Evolutionary conservation across 2,113 vertebrate genomes (phyloP).

Genomic region (Strix aluco): DNA sequence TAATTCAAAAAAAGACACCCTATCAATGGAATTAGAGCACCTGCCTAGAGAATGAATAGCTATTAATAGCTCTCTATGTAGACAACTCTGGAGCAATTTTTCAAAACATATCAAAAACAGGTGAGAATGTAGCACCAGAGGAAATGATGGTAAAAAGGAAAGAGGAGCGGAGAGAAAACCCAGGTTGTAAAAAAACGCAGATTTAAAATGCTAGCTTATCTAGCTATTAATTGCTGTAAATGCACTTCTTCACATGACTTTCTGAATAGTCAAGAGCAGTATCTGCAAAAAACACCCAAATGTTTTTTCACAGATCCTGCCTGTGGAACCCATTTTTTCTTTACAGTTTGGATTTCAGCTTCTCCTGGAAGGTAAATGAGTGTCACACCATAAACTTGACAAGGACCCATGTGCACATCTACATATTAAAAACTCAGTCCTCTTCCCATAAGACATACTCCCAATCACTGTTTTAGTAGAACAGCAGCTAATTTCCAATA

Average conservation of each 20-base stretch:
- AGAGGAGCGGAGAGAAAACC: background rate
- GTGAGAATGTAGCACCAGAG: background rate
- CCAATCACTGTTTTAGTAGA: conserved; percentile 50
- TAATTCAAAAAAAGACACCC: background rate
- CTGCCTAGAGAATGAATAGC: background rate
- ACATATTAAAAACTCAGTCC: background rate
- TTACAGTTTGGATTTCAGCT: conserved; percentile 17
- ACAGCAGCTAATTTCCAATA: conserved; percentile 74
- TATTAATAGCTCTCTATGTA: background rate
- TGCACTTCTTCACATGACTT: background rate
- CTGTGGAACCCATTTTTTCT: background rate
- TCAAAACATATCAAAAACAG: background rate
- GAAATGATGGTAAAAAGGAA: background rate
- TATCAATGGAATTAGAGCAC: background rate
- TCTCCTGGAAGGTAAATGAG: background rate
- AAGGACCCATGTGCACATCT: background rate
- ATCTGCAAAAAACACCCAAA: background rate
- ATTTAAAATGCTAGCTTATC: background rate
- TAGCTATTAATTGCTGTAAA: background rate
- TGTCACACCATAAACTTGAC: background rate
- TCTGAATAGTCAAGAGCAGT: background rate
- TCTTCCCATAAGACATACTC: background rate
- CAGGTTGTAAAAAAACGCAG: fast-evolving
- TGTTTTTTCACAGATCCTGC: background rate
- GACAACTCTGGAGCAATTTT: background rate